These are phyloP conservation scores for Bombus impatiens DNA, from an alignment of 1,140 invertebrate genomes.

Conservation along the genomic window DNA sequence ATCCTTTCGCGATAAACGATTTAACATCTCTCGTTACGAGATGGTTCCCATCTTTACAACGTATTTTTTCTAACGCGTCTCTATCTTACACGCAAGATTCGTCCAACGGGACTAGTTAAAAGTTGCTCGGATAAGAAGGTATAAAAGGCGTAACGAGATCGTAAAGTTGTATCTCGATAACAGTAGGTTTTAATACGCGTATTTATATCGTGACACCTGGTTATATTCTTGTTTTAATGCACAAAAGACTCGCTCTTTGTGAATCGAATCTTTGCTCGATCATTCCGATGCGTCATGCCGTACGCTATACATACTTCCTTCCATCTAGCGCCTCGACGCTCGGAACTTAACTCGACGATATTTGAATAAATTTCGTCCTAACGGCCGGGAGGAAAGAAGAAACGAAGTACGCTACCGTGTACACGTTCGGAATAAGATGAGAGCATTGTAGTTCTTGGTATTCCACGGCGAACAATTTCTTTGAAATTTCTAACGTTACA, in stretches of 20 bases:
- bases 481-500: conserved; percentile 6
- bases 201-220: neutral
- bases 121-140: neutral
- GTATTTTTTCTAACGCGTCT: neutral
- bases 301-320: neutral
- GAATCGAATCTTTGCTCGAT: neutral
- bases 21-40: neutral
- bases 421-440: neutral
- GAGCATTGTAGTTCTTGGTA: conserved; percentile 5
- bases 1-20: neutral
- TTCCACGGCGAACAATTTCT: neutral
- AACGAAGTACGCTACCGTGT: neutral
- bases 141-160: no score
- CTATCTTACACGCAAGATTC: neutral
- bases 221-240: neutral
- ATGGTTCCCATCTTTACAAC: neutral
- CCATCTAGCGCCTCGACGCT: neutral
- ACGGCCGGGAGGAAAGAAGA: neutral
- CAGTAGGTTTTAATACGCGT: neutral
- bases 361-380: conserved; percentile 7
- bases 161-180: neutral
- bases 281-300: no score
- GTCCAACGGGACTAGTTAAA: neutral
- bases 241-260: neutral
- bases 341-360: neutral